phyloP scores from a whole-genome alignment of 2,797 vertebrate species.

The Rhynchotus rufescens region DNA sequence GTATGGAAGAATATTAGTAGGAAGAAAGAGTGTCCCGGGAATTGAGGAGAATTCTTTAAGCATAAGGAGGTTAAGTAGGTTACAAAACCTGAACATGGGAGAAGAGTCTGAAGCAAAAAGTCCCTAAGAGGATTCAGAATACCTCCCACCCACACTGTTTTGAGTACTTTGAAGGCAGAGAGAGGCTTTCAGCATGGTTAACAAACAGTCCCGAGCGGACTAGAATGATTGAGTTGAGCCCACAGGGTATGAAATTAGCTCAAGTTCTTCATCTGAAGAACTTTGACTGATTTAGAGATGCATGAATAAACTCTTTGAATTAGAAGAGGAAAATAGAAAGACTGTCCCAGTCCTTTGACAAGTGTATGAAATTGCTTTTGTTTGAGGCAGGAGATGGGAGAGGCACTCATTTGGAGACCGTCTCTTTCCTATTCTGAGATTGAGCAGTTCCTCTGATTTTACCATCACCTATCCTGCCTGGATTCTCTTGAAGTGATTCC shows the following conservation, averaged over 20 bases:
- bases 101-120: neutral
- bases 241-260: neutral
- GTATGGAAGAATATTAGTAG: neutral
- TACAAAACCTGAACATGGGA: neutral
- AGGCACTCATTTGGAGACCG: neutral
- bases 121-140: neutral
- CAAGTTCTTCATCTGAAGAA: neutral
- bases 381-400: neutral
- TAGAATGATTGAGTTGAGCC: neutral
- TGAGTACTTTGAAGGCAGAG: neutral
- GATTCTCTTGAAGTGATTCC: neutral
- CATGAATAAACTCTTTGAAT: neutral
- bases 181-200: neutral
- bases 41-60: neutral
- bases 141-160: neutral
- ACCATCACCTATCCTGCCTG: neutral
- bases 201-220: neutral
- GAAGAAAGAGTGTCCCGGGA: neutral
- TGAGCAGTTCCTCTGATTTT: slow-evolving; percentile 8
- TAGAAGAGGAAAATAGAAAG: neutral
- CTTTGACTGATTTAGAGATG: neutral
- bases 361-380: neutral
- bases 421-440: slow-evolving; percentile 4
- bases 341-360: neutral
- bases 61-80: neutral